phyloP scores from a whole-genome alignment of 2,888 invertebrate genomes.

The Sphecodes monilicornis region DNA sequence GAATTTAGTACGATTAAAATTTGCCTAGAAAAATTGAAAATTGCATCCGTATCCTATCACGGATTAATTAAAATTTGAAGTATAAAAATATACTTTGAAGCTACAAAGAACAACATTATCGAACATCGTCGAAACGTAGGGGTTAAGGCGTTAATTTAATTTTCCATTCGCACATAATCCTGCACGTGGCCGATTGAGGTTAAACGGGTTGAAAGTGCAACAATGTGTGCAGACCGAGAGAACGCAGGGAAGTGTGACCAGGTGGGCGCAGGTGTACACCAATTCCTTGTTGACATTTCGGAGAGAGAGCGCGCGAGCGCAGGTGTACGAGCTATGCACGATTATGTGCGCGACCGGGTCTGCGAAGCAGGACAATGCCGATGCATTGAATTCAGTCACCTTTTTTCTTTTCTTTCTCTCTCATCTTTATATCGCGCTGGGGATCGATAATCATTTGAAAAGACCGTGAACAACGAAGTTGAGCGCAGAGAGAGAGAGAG shows the following conservation, averaged over 20 bases:
- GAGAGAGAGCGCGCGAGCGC: slow-evolving; percentile 24
- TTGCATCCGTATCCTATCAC: too few relatives aligned
- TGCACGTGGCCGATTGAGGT: not conserved
- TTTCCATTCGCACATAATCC: not conserved
- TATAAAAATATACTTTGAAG: not conserved
- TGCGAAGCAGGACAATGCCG: slow-evolving; percentile 25
- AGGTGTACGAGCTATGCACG: slow-evolving; percentile 52
- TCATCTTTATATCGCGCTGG: not conserved
- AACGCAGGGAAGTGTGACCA: not conserved
- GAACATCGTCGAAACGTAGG: not conserved
- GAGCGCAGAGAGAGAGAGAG: too few relatives aligned
- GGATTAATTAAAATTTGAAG: not conserved
- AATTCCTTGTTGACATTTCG: slow-evolving; percentile 53
- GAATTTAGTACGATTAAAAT: too few relatives aligned
- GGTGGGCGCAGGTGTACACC: slow-evolving; percentile 39
- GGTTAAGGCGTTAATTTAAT: not conserved
- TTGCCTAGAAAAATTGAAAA: too few relatives aligned
- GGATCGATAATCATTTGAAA: slow-evolving; percentile 18
- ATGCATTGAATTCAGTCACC: slow-evolving; percentile 23
- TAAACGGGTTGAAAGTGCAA: not conserved
- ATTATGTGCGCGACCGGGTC: slow-evolving; percentile 36
- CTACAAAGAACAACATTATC: not conserved
- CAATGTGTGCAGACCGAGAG: not conserved
- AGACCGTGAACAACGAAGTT: not conserved
- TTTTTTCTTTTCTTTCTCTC: not conserved